phyloP scores from a whole-genome alignment of 1,140 invertebrate species.

The Chironomus tepperi region DNA sequence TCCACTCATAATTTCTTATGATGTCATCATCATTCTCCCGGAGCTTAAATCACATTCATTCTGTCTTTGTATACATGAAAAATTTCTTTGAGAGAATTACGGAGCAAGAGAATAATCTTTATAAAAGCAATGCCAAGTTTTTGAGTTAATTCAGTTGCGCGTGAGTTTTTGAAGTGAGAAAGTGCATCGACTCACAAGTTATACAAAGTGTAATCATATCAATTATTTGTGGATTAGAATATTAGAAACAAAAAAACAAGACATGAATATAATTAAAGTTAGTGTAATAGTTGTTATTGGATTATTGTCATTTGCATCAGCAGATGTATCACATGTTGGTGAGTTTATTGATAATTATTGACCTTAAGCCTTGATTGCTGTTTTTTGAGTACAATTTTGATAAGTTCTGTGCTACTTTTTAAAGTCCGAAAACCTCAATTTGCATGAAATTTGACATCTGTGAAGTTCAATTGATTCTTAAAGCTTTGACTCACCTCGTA shows the following conservation, averaged over 20 bases:
- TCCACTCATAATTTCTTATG: constrained; percentile 2
- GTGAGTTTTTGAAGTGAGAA: neutral
- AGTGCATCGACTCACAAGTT: neutral
- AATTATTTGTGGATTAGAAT: too few species aligned
- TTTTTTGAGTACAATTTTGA: neutral
- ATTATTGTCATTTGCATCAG: neutral
- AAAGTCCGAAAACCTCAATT: too few species aligned
- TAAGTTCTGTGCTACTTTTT: neutral
- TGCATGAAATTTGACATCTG: too few species aligned
- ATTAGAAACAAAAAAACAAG: too few species aligned
- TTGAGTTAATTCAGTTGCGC: constrained; percentile 5
- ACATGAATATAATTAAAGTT: neutral
- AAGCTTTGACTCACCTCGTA: too few species aligned
- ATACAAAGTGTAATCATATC: too few species aligned
- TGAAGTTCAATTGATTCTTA: too few species aligned
- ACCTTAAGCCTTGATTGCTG: neutral
- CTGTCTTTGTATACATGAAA: neutral
- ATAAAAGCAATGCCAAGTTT: neutral
- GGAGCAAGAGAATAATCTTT: neutral
- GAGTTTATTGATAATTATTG: neutral
- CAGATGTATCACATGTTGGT: constrained; percentile 5
- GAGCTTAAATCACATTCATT: neutral
- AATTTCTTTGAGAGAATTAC: neutral
- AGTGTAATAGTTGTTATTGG: neutral
- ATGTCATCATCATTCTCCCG: neutral